Evolutionary conservation across 2,113 vertebrate genomes (phyloP), one percentile per base, ranked within the genome.

Genomic region (Pygoscelis antarcticus): DNA sequence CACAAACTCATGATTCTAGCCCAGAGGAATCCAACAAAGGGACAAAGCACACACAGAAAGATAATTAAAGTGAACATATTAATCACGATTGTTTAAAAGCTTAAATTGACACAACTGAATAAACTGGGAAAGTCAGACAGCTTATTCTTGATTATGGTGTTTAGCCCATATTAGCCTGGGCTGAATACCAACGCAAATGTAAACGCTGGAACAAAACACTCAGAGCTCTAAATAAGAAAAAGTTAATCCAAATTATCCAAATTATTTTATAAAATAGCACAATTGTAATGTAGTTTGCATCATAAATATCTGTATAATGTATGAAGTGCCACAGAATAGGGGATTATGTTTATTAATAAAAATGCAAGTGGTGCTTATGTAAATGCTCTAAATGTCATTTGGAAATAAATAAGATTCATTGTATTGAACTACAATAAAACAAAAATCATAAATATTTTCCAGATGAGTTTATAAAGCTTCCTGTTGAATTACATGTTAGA

Each of bases 1-100:
- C 96, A 99, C 99, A 95, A 99, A 99, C 92, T 99, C 98, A 0
- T 99, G 99, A 96, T 99, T 99, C 99, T 99, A 80, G 86, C 70
- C 60, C 86, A 52, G 9, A 87, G 71, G 65, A 42, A 82, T 36
- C 58, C 81, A 76, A 46, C 27, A 65, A 51, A 93, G 18, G 76
- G 58, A 92, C 66, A 91, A 89, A 95, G 79, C 61, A 65, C 15
- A 80, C 11, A 55, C 29, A 94, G 47, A 70, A 75, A 34, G n/a
- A 91, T 77, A 93, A 95, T 42, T 36, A 72, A 44, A 84, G 52
- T 20, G 93, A 72, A 55, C 46, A 3, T 72, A 76, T 71, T 78
- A 70, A 83, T 88, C 18, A 1, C 6, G 54, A 58, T 66, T 86
- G 49, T 83, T 91, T 85, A 66, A 87, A 16, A 22, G 66, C 66